phyloP scores from a whole-genome alignment of 2,888 invertebrate genomes.

The Aplocera efformata region DNA sequence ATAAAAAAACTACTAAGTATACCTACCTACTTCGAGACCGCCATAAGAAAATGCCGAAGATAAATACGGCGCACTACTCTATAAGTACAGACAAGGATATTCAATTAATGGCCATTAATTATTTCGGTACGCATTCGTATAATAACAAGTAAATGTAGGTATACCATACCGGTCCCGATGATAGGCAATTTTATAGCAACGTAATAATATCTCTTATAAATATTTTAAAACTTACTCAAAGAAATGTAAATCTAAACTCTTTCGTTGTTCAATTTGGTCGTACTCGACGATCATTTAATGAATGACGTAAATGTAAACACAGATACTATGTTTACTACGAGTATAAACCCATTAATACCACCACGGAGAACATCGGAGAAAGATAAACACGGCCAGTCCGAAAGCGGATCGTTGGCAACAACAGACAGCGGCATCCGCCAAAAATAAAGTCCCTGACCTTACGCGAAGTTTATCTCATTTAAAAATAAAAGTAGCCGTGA shows the following conservation, averaged over 20 bases:
- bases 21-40: slow-evolving; percentile 33
- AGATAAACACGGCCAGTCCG: slow-evolving; percentile 45
- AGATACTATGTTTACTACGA: slow-evolving; percentile 47
- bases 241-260: no score
- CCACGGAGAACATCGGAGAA: slow-evolving; percentile 35
- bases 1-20: slow-evolving; percentile 51
- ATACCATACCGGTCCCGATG: slow-evolving; percentile 27
- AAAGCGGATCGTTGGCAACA: slow-evolving; percentile 62
- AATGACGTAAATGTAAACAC: slow-evolving; percentile 33
- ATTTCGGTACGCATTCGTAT: slow-evolving; percentile 38
- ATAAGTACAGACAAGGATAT: slow-evolving; percentile 38
- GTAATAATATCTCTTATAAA: background rate
- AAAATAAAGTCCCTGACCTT: slow-evolving; percentile 77
- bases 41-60: slow-evolving; percentile 52
- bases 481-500: slow-evolving; percentile 75
- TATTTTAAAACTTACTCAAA: no score
- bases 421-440: slow-evolving; percentile 57
- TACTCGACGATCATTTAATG: slow-evolving; percentile 23
- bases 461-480: slow-evolving; percentile 61
- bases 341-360: slow-evolving; percentile 41
- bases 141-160: no score
- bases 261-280: background rate
- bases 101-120: slow-evolving; percentile 44
- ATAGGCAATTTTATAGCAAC: background rate
- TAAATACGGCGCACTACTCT: slow-evolving; percentile 38